Percentiles rank a stretch among this genome's conserved stretches.
These are phyloP conservation scores for Prionailurus viverrinus DNA, from an alignment of 2,113 vertebrate genomes.

Conservation along the genomic window DNA sequence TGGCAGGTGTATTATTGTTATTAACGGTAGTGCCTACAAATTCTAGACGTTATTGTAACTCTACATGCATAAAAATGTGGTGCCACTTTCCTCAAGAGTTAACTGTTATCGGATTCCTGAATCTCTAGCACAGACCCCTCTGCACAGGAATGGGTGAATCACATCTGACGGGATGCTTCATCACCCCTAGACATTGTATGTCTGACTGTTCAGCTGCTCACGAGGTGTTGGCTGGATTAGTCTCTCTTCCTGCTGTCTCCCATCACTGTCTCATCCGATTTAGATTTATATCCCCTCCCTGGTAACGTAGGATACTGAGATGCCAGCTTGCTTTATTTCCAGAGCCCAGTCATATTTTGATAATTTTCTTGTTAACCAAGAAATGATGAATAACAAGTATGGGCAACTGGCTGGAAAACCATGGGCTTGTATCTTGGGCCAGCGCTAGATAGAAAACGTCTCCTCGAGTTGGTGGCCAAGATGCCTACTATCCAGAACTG, in stretches of 20 bases:
- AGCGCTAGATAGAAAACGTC: not conserved
- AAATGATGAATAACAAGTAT: not conserved
- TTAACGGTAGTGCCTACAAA: not conserved
- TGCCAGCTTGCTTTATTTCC: not conserved
- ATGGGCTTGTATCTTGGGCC: not conserved
- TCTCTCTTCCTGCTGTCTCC: not conserved
- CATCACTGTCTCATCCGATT: not conserved
- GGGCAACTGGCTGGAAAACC: not conserved
- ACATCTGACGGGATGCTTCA: not conserved
- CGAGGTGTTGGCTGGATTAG: not conserved
- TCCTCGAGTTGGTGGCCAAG: not conserved
- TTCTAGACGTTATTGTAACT: not conserved
- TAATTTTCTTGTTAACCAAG: slow-evolving; percentile 32
- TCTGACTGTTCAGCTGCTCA: not conserved
- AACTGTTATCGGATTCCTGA: not conserved
- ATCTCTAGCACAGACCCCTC: not conserved
- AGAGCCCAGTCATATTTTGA: not conserved
- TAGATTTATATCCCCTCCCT: not conserved
- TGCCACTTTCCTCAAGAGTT: not conserved
- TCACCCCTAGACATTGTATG: not conserved
- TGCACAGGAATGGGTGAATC: not conserved
- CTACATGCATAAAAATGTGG: not conserved
- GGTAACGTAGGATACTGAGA: not conserved
- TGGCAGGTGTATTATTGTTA: not conserved
- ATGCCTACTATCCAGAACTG: not conserved